Evolutionary conservation across 1,140 invertebrate genomes (phyloP).

Genomic region (Drosophila bifasciata): DNA sequence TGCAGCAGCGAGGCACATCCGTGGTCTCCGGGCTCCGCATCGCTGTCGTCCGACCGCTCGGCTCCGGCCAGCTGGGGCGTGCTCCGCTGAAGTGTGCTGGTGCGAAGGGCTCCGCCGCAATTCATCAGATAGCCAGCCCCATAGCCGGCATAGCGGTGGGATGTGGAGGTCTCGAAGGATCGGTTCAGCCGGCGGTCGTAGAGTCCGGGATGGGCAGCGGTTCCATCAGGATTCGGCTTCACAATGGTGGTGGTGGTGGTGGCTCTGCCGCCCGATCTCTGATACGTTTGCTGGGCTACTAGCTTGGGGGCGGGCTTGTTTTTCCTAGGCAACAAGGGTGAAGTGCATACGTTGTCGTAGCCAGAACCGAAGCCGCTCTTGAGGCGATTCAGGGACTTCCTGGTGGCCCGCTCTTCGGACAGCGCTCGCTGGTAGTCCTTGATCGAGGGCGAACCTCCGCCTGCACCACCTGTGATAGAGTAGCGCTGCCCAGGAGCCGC

Average conservation of each 20-base stretch:
- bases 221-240: slow-evolving; percentile 59
- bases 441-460: slow-evolving; percentile 24
- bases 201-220: slow-evolving; percentile 61
- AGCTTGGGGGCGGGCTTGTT: slow-evolving; percentile 72
- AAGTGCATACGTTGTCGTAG: slow-evolving; percentile 82
- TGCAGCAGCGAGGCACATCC: slow-evolving; percentile 21
- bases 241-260: slow-evolving; percentile 64
- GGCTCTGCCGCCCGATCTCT: slow-evolving; percentile 23
- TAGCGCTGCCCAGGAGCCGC: slow-evolving; percentile 60
- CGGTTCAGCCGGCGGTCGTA: slow-evolving; percentile 82
- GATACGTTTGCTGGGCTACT: slow-evolving; percentile 52
- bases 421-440: slow-evolving; percentile 79
- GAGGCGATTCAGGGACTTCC: slow-evolving; percentile 74
- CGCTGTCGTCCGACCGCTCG: slow-evolving; percentile 70
- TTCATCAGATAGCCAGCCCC: slow-evolving; percentile 77
- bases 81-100: slow-evolving; percentile 67
- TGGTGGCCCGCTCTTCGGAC: slow-evolving; percentile 78
- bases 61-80: slow-evolving; percentile 63
- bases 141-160: slow-evolving; percentile 77
- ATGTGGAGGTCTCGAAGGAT: slow-evolving; percentile 79
- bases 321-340: slow-evolving; percentile 78
- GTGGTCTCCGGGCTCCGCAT: slow-evolving; percentile 57
- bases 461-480: slow-evolving; percentile 50
- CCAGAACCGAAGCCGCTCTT: slow-evolving; percentile 82
- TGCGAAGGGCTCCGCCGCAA: slow-evolving; percentile 67